These are phyloP conservation scores for Chelidonichthys spinosus DNA, from an alignment of 2,797 vertebrate species.

Conservation along the genomic window DNA sequence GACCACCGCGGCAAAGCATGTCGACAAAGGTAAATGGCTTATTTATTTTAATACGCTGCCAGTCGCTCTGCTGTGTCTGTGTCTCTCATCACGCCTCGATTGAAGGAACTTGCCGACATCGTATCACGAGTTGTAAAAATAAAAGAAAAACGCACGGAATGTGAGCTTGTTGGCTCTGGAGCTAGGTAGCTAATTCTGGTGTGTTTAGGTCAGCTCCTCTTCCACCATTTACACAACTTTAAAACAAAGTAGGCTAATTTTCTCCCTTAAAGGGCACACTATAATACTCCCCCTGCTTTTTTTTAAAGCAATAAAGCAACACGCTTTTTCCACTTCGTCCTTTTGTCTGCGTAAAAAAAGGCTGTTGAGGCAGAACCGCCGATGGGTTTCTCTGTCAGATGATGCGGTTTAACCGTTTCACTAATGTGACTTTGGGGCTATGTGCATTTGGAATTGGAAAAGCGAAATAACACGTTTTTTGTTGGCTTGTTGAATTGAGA, in stretches of 20 bases:
- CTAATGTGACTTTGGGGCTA: background rate
- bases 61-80: background rate
- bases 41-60: background rate
- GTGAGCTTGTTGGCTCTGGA: constrained; percentile 26
- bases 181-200: constrained; percentile 37
- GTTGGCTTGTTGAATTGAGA: background rate
- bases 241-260: constrained; percentile 35
- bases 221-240: constrained; percentile 51
- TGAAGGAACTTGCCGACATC: constrained; percentile 30
- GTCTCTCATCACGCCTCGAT: background rate
- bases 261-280: background rate
- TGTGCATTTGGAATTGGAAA: background rate
- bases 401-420: background rate
- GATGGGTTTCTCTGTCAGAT: constrained; percentile 21
- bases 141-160: constrained; percentile 21
- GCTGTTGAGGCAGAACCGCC: constrained; percentile 23
- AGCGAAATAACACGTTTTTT: background rate
- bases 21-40: constrained; percentile 81
- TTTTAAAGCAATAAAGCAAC: constrained; percentile 32
- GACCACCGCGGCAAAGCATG: constrained; percentile 79
- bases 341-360: constrained; percentile 56
- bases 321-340: constrained; percentile 40
- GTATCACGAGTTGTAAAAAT: constrained; percentile 23
- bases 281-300: too few species aligned
- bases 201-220: constrained; percentile 26